Conservation (phyloP, 2,113 vertebrate species). For the Thalassoma bifasciatum region DNA sequence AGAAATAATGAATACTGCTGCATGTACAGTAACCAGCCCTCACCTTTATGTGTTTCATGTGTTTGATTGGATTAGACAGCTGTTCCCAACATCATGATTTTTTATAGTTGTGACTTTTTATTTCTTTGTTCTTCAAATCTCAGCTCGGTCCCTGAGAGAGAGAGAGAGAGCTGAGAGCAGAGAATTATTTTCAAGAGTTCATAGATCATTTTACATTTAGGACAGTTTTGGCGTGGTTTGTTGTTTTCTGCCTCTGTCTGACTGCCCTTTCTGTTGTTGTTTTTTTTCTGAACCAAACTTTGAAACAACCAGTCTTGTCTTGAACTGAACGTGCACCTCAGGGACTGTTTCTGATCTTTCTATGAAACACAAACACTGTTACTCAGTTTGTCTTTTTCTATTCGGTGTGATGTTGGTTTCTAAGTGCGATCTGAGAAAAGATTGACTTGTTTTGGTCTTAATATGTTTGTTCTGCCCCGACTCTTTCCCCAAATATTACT, state of each 20-base stretch:
- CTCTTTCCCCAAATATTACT: slow-evolving; percentile 19
- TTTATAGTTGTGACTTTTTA: neutral
- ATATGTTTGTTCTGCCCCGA: slow-evolving; percentile 14
- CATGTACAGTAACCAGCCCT: slow-evolving; percentile 5
- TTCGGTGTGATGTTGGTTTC: slow-evolving; percentile 1
- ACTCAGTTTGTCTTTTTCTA: slow-evolving; percentile 12
- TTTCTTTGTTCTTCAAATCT: neutral
- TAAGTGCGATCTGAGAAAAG: slow-evolving; percentile 13
- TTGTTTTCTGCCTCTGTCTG: neutral
- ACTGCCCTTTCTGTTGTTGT: neutral
- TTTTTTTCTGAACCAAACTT: slow-evolving; percentile 21
- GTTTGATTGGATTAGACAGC: slow-evolving; percentile 1
- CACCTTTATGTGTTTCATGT: neutral
- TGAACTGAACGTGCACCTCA: slow-evolving; percentile 55
- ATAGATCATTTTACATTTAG: neutral
- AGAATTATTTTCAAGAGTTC: neutral
- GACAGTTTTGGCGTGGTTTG: neutral
- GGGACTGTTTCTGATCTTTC: slow-evolving; percentile 52
- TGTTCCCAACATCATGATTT: neutral
- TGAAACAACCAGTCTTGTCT: slow-evolving; percentile 11
- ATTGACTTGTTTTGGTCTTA: neutral
- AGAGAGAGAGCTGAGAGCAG: neutral
- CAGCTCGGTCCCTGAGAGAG: neutral
- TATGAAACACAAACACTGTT: slow-evolving; percentile 13
- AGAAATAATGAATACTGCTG: slow-evolving; percentile 29